Evolutionary conservation across 2,113 vertebrate genomes (phyloP).

Genomic region (Tenrec ecaudatus): DNA sequence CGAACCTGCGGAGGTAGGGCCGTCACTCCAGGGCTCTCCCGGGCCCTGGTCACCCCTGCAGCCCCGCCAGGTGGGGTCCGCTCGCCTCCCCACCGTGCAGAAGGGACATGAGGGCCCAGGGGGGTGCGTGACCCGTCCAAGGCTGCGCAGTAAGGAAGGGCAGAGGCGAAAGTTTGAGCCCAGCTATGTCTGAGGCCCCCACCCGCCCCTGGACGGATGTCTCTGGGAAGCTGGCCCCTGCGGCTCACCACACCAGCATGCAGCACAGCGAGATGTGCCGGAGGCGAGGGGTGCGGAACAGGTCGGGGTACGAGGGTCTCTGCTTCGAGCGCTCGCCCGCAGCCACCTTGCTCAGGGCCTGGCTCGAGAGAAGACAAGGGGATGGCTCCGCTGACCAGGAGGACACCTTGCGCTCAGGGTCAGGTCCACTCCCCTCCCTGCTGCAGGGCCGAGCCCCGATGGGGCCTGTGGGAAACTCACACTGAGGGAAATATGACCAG

Average conservation of each 20-base stretch:
- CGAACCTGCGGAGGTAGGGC: constrained; percentile 87
- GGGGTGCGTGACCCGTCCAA: neutral
- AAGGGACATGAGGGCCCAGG: neutral
- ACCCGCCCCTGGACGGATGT: neutral
- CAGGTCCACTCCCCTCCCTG: neutral
- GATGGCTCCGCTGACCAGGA: neutral
- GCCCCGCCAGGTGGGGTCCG: neutral
- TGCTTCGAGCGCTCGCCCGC: neutral
- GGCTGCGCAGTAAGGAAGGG: neutral
- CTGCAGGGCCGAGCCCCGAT: neutral
- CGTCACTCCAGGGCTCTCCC: neutral
- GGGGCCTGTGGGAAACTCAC: too few relatives aligned
- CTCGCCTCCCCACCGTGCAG: neutral
- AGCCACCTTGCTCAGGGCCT: constrained; percentile 74
- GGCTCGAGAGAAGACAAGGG: neutral
- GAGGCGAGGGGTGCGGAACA: constrained; percentile 86
- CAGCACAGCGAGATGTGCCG: constrained; percentile 86
- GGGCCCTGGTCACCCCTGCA: neutral
- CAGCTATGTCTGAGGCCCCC: constrained; percentile 14
- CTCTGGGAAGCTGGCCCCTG: neutral
- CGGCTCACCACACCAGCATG: constrained; percentile 86
- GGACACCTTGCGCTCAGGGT: neutral
- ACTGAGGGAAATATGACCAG: too few relatives aligned
- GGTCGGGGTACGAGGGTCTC: constrained; percentile 86
- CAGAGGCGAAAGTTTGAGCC: neutral